Evolutionary conservation across 1,140 invertebrate genomes (phyloP), one percentile per base, ranked within the genome.

Genomic region (Odontomachus brunneus): DNA sequence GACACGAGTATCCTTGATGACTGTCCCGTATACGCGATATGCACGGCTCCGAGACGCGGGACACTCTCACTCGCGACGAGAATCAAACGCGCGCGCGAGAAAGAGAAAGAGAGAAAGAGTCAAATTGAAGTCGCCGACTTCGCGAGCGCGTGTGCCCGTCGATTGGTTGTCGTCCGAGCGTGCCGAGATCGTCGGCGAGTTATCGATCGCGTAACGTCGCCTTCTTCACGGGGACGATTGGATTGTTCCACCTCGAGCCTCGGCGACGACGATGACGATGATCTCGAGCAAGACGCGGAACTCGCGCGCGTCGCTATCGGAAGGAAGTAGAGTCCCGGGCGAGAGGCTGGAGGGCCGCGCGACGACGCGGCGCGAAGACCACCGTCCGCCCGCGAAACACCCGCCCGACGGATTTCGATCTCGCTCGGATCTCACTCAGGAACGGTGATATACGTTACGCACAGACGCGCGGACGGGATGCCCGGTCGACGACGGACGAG

Each of bases 151-250:
- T 55, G 22, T 19, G 26, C 9, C 15, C 26, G 48, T 75, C 44
- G 26, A 49, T 19, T 73, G 57, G 26, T 22, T 22, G 48, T 38
- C 60, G 48, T 63, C 12, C 49, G 49, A 59, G 53, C 26, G 82
- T 83, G 63, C 51, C 67, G 67, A 87, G 86, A 87, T 88, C 65
- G 57, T 82, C 63, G 82, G 66, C 38, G 81, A 74, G 66, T 84
- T 88, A 88, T 88, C 86, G 86, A 88, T 88, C 86, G 86, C 75
- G 65, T 75, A 69, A 87, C 82, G 75, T 84, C 55, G 60, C 69
- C 49, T 57, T n/a, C 51, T 82, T 26, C 66, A 38, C 15, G 38
- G 29, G 14, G 55, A n/a, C 51, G 55, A n/a, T 2, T 15, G 19
- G 17, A 7, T 65, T 29, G 15, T 29, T 26, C 22, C 22, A 15